phyloP scores from a whole-genome alignment of 2,888 invertebrate genomes.

The Diachrysia chrysitis region DNA sequence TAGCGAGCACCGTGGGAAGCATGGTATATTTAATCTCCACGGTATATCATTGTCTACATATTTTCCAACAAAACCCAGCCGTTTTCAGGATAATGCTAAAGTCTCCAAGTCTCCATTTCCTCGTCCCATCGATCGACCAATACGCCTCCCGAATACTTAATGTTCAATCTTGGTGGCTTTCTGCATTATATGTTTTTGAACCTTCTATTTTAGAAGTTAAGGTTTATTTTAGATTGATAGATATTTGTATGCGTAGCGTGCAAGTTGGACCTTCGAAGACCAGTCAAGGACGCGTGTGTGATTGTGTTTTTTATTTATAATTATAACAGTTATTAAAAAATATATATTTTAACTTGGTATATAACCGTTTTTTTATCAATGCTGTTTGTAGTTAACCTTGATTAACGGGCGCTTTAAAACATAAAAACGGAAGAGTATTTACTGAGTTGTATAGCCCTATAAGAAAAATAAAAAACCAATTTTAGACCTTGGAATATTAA shows the following conservation, averaged over 20 bases:
- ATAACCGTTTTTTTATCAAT: too few species aligned
- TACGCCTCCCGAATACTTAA: constrained; percentile 76
- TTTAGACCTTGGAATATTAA: too few species aligned
- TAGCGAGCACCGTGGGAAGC: too few species aligned
- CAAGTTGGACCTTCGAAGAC: constrained; percentile 51
- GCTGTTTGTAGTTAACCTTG: too few species aligned
- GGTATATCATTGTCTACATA: constrained; percentile 17
- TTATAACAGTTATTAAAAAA: neutral
- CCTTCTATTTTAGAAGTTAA: neutral
- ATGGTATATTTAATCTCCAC: neutral
- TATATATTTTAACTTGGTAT: neutral
- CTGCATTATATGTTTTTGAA: neutral
- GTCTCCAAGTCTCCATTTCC: constrained; percentile 68
- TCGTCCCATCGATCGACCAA: constrained; percentile 75
- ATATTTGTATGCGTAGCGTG: neutral
- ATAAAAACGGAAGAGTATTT: too few species aligned
- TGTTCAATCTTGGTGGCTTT: constrained; percentile 40
- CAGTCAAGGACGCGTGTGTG: constrained; percentile 67
- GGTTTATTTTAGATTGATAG: constrained; percentile 14
- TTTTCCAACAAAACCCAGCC: constrained; percentile 41
- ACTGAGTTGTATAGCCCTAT: too few species aligned
- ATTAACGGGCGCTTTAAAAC: too few species aligned
- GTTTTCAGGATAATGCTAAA: constrained; percentile 39
- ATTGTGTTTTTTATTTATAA: constrained; percentile 7
- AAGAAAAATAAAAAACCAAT: too few species aligned